phyloP scores from a whole-genome alignment of 2,888 invertebrate species.

The Eilema griseolum region DNA sequence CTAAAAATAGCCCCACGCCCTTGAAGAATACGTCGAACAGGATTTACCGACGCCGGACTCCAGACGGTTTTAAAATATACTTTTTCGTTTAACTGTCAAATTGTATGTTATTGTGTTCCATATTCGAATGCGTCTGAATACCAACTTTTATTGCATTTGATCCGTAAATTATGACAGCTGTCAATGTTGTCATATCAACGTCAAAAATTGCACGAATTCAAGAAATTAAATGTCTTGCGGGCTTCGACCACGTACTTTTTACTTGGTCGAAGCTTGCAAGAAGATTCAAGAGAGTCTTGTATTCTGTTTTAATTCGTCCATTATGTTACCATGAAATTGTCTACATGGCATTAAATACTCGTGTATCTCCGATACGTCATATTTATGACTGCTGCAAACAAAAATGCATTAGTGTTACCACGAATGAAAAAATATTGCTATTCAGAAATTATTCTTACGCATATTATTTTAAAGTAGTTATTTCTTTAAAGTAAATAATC shows the following conservation, averaged over 20 bases:
- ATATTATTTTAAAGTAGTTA: slow-evolving; percentile 33
- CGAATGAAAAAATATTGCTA: slow-evolving; percentile 37
- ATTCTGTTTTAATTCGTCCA: slow-evolving; percentile 36
- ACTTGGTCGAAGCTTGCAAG: not conserved
- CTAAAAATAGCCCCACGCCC: slow-evolving; percentile 82
- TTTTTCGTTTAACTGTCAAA: slow-evolving; percentile 44
- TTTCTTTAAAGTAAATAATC: slow-evolving; percentile 23
- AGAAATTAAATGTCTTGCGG: slow-evolving; percentile 11
- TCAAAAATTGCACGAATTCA: slow-evolving; percentile 19
- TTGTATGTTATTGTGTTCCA: slow-evolving; percentile 41
- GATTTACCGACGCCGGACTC: slow-evolving; percentile 73
- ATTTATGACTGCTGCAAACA: slow-evolving; percentile 75
- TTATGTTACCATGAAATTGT: slow-evolving; percentile 41
- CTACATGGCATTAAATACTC: slow-evolving; percentile 38
- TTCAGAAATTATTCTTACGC: slow-evolving; percentile 27
- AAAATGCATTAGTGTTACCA: slow-evolving; percentile 76
- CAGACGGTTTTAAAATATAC: slow-evolving; percentile 46
- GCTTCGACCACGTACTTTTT: no score
- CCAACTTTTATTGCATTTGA: slow-evolving; percentile 34
- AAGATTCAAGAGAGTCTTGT: slow-evolving; percentile 17
- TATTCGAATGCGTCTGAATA: slow-evolving; percentile 31
- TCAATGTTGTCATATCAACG: slow-evolving; percentile 41
- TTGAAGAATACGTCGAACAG: slow-evolving; percentile 80
- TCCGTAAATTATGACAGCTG: slow-evolving; percentile 35
- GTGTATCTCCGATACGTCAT: slow-evolving; percentile 69